Base-by-base conservation (phyloP, 2,888 invertebrate species). In the Drosophila bunnanda region DNA sequence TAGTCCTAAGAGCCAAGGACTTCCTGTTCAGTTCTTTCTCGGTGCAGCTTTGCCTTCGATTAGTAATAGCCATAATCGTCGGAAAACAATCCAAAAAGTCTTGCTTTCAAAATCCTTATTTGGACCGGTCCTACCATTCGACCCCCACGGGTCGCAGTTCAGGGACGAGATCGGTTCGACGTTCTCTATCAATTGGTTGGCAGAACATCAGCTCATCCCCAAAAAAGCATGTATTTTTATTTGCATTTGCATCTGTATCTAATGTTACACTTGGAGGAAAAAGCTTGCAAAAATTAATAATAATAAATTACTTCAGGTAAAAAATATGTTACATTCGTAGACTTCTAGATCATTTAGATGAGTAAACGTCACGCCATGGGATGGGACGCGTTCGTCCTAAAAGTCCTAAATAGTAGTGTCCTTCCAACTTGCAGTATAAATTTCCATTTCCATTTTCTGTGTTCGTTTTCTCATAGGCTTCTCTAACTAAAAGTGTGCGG, bases 141-240 rank as follows among this genome's bases (percentile, higher is more conserved):
- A 46, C n/a, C 44, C 44, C 44, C 1, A 32, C 12, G 20, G 50
- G 36, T 62, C 64, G 34, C 41, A 62, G 64, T 50, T 65, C 65
- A 64, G 50, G 65, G 65, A 62, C 64, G 12, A 36, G 28, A 28
- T 58, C 48, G 38, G 25, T 20, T 58, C 28, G 46, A 39, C 32
- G 34, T n/a, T 50, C 64, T 20, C 28, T n/a, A 28, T 65, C 50
- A 20, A 65, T 65, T 36, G 36, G 48, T 43, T 43, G 28, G 20
- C 60, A 43, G 10, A 56, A 17, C 28, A 25, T 2, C 39, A 43
- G 50, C 50, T 25, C 43, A 30, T 61, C 61, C 22, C 10, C 41
- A 43, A 5, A 32, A 17, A 4, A 12, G 17, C 13, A 36, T 25
- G 48, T 25, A 44, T 61, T 12, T 30, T 17, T 9, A 36, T 43